phyloP scores from a whole-genome alignment of 2,797 vertebrate genomes.

The Pogonophryne albipinna region DNA sequence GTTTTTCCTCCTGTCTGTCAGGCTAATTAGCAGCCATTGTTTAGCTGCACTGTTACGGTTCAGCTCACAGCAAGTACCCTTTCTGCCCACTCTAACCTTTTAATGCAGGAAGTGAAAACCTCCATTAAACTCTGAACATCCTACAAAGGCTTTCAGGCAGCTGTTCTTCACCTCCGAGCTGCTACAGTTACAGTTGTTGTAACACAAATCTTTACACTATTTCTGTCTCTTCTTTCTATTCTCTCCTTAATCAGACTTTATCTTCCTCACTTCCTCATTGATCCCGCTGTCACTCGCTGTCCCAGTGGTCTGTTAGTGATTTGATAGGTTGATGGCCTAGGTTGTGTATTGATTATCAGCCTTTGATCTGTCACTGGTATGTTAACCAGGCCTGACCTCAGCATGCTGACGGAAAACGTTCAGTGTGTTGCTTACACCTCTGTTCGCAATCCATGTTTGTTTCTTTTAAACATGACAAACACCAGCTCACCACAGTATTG shows the following conservation, averaged over 20 bases:
- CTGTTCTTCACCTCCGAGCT: slow-evolving; percentile 23
- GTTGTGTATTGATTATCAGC: slow-evolving; percentile 47
- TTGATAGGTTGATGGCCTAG: slow-evolving; percentile 42
- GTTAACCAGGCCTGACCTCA: slow-evolving; percentile 20
- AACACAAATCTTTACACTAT: not conserved
- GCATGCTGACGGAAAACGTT: slow-evolving; percentile 23
- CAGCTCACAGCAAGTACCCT: slow-evolving; percentile 25
- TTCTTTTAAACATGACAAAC: not conserved
- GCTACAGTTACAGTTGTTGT: not conserved
- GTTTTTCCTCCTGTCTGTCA: slow-evolving; percentile 44
- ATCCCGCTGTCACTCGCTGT: slow-evolving; percentile 35
- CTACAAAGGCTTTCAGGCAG: not conserved
- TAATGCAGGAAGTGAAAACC: slow-evolving; percentile 48
- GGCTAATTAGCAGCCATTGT: slow-evolving; percentile 55
- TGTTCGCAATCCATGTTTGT: not conserved
- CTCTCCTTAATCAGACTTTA: slow-evolving; percentile 15
- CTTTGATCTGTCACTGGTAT: slow-evolving; percentile 63
- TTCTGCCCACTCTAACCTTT: slow-evolving; percentile 40
- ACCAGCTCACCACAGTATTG: not conserved
- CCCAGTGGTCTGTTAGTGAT: slow-evolving; percentile 24
- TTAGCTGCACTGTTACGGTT: slow-evolving; percentile 43
- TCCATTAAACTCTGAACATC: slow-evolving; percentile 21
- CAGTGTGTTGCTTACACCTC: not conserved
- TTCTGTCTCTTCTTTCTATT: not conserved
- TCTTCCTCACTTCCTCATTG: slow-evolving; percentile 34